Conservation (phyloP, 2,113 vertebrate species). For the Chaetorhynchus papuensis region DNA sequence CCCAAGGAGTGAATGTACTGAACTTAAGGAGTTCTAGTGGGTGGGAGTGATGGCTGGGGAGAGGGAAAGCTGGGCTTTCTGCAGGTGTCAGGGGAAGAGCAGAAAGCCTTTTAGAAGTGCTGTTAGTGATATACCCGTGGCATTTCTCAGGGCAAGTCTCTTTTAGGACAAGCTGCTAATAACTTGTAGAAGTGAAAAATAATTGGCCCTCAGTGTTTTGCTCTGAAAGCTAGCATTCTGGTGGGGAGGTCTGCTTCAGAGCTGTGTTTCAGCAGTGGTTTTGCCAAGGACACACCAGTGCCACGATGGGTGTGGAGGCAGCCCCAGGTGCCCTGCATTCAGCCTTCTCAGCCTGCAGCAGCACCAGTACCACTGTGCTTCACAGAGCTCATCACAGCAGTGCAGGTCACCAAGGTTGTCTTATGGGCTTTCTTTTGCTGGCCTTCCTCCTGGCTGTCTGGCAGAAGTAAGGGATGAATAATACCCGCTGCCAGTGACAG, state of each 20-base stretch:
- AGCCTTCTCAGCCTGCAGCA: neutral
- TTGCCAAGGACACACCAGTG: neutral
- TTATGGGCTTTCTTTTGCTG: neutral
- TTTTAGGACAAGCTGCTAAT: neutral
- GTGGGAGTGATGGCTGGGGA: neutral
- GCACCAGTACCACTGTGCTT: neutral
- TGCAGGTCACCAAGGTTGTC: neutral
- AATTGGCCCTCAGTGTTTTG: neutral
- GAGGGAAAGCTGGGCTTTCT: neutral
- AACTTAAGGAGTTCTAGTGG: neutral
- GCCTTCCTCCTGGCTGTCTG: neutral
- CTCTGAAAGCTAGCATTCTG: neutral
- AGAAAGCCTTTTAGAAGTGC: neutral
- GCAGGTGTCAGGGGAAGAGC: neutral
- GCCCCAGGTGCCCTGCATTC: neutral
- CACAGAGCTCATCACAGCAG: neutral
- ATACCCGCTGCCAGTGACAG: slow-evolving; percentile 13
- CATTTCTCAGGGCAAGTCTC: neutral
- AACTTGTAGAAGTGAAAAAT: neutral
- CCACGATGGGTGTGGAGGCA: neutral
- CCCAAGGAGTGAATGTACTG: slow-evolving; percentile 27
- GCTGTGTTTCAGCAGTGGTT: neutral
- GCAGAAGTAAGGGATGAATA: neutral
- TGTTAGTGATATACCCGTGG: neutral
- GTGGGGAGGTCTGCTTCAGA: neutral